A percentile compares a stretch with the other conserved stretches of the same genome.
Conservation (phyloP, 2,113 vertebrate genomes). For the Mustelus asterias region DNA sequence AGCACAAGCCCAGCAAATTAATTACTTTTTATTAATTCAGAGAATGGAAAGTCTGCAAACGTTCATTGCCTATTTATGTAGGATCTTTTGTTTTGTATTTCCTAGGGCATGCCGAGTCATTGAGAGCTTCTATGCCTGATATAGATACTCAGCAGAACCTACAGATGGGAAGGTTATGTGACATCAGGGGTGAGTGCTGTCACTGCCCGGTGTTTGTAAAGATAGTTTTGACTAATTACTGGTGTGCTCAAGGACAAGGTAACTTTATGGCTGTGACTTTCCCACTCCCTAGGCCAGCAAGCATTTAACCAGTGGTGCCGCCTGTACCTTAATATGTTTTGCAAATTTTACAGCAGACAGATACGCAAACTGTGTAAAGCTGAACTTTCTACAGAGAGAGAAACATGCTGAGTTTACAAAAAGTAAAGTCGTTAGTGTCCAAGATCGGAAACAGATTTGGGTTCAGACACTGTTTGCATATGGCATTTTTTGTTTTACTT, state of each 20-base stretch:
- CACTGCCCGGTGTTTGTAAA: constrained; percentile 8
- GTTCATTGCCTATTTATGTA: not conserved
- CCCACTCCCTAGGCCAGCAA: not conserved
- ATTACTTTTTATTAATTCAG: constrained; percentile 96
- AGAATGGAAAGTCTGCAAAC: constrained; percentile 50
- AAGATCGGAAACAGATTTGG: not conserved
- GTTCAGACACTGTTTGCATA: not conserved
- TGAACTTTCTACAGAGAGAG: not conserved
- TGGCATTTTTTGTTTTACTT: not conserved
- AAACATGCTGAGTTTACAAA: not conserved
- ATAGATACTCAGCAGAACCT: constrained; percentile 67
- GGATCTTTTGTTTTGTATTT: constrained; percentile 10
- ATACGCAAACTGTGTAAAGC: not conserved
- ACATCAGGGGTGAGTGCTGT: constrained; percentile 64
- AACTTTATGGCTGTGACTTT: constrained; percentile 3
- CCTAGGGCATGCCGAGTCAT: constrained; percentile 62
- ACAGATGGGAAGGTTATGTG: constrained; percentile 76
- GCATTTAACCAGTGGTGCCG: not conserved
- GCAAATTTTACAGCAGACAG: not conserved
- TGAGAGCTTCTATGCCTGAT: constrained; percentile 53
- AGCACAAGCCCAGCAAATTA: constrained; percentile 99
- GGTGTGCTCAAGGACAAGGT: not conserved
- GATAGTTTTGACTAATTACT: constrained; percentile 31
- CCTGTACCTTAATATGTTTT: not conserved
- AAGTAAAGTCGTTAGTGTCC: not conserved